These are phyloP conservation scores for Kryphioiulus occultus DNA, from an alignment of 2,888 invertebrate genomes.

Conservation along the genomic window DNA sequence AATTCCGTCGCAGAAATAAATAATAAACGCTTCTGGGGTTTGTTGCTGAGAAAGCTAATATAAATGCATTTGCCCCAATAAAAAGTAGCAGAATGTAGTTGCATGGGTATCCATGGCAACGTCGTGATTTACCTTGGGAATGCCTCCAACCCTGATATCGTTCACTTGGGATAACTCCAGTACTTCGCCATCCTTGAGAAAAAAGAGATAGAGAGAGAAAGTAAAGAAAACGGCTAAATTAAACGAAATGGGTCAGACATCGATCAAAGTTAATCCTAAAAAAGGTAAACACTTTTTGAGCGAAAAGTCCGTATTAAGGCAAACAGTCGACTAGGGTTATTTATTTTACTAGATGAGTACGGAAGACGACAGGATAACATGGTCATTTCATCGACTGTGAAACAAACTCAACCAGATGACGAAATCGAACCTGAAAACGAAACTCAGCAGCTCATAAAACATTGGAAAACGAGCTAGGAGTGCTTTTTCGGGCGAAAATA, in stretches of 20 bases:
- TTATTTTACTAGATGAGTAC: neutral
- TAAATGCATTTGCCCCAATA: neutral
- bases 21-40: neutral
- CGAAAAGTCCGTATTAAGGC: neutral
- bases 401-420: neutral
- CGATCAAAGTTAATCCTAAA: constrained; percentile 8
- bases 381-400: neutral
- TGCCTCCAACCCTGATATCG: constrained; percentile 91
- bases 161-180: constrained; percentile 98
- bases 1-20: neutral
- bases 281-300: constrained; percentile 42
- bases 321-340: neutral
- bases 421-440: neutral
- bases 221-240: neutral
- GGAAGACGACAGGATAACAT: neutral
- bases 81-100: neutral
- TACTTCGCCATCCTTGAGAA: constrained; percentile 93
- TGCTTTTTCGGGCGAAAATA: neutral
- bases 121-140: constrained; percentile 78
- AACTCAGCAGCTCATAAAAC: neutral
- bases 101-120: neutral
- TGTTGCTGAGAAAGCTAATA: neutral
- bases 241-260: constrained; percentile 43
- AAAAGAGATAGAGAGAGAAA: constrained; percentile 54
- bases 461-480: neutral